A percentile compares a stretch with the other conserved stretches of the same genome.
phyloP scores from a whole-genome alignment of 1,140 invertebrate species.

The Drosophila serrata region DNA sequence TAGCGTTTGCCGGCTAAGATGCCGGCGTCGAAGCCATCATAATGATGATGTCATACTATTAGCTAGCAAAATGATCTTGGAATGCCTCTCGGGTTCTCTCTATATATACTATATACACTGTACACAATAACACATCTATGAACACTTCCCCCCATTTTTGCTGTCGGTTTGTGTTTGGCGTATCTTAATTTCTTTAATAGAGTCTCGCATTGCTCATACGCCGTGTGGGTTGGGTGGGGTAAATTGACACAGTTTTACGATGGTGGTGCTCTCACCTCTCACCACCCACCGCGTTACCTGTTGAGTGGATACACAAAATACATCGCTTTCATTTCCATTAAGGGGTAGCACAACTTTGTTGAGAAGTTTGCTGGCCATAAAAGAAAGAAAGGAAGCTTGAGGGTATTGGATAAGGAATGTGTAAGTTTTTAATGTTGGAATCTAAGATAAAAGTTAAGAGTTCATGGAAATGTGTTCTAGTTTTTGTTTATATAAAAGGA shows the following conservation, averaged over 20 bases:
- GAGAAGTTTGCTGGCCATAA: neutral
- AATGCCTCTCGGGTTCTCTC: constrained; percentile 22
- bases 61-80: constrained; percentile 52
- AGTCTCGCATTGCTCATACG: constrained; percentile 61
- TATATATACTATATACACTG: neutral
- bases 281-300: constrained; percentile 42
- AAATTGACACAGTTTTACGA: constrained; percentile 68
- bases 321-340: constrained; percentile 34
- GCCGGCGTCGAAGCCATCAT: constrained; percentile 30
- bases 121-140: constrained; percentile 27
- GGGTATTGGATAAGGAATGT: neutral
- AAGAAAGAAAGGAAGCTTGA: neutral
- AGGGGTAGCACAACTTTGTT: constrained; percentile 25
- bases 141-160: constrained; percentile 10
- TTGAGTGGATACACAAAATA: constrained; percentile 53
- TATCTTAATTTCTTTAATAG: constrained; percentile 60
- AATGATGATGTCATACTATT: constrained; percentile 58
- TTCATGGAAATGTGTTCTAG: neutral
- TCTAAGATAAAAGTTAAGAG: neutral
- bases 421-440: neutral
- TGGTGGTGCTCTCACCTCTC: constrained; percentile 7
- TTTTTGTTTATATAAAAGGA: neutral
- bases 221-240: constrained; percentile 42
- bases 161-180: constrained; percentile 33
- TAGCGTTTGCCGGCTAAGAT: constrained; percentile 51